phyloP scores from a whole-genome alignment of 2,113 vertebrate species.

The Himantopus leucocephalus region DNA sequence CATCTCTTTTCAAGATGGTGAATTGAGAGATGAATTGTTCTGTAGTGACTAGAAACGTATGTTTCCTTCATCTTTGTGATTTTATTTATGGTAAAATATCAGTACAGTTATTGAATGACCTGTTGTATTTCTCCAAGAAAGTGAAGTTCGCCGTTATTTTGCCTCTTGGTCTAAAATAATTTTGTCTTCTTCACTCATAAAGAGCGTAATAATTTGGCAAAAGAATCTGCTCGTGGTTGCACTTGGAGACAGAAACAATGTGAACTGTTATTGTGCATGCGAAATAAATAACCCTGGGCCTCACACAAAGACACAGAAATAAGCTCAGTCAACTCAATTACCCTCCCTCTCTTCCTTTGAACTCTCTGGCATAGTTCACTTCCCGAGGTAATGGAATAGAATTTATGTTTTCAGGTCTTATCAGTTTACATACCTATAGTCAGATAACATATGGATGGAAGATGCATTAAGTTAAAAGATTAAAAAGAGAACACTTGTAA shows the following conservation, averaged over 20 bases:
- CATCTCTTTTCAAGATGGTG: background rate
- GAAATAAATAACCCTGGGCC: constrained; percentile 19
- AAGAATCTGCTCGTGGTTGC: background rate
- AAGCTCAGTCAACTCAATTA: constrained; percentile 10
- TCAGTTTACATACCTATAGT: background rate
- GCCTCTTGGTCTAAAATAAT: background rate
- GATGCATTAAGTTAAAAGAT: background rate
- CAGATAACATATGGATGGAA: background rate
- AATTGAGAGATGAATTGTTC: background rate
- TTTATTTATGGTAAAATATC: background rate
- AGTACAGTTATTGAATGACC: background rate
- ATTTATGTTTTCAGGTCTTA: constrained; percentile 34
- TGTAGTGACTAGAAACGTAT: background rate
- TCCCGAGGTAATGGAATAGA: constrained; percentile 28
- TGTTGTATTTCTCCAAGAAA: background rate
- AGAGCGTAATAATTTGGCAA: background rate
- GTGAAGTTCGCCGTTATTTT: background rate
- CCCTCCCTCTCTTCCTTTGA: constrained; percentile 9
- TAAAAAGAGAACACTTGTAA: background rate
- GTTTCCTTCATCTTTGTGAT: background rate
- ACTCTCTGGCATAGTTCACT: background rate
- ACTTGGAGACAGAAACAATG: background rate
- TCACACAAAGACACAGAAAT: background rate
- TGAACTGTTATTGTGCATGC: background rate
- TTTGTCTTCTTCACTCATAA: background rate